A percentile compares a stretch with the other conserved stretches of the same genome.
These are phyloP conservation scores for Mobula birostris DNA, from an alignment of 2,113 vertebrate genomes.

Conservation along the genomic window DNA sequence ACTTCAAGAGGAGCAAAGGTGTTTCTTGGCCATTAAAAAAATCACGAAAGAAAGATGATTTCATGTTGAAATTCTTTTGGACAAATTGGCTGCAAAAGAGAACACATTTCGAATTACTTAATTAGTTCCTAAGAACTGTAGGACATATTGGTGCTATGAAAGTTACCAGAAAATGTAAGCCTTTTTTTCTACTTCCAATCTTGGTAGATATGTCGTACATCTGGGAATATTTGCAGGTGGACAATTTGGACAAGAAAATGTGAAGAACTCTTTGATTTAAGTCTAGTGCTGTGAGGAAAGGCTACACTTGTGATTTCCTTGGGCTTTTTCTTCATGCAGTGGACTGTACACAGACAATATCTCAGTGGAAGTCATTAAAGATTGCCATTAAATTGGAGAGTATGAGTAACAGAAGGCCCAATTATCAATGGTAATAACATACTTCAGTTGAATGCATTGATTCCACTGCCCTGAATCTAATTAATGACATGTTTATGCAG, in stretches of 20 bases:
- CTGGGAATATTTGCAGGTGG: not conserved
- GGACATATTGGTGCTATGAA: not conserved
- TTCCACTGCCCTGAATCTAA: not conserved
- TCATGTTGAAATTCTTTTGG: not conserved
- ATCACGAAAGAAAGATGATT: not conserved
- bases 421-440: not conserved
- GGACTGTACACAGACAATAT: not conserved
- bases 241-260: not conserved
- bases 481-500: not conserved
- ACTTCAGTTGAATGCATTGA: slow-evolving; percentile 25
- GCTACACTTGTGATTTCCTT: not conserved
- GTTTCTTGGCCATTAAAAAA: not conserved
- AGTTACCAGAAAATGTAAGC: not conserved
- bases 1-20: not conserved
- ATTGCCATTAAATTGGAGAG: not conserved
- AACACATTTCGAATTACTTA: not conserved
- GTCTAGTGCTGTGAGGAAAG: not conserved
- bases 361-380: not conserved
- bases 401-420: not conserved
- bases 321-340: not conserved
- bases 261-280: not conserved
- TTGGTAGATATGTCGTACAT: not conserved
- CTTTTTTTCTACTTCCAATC: not conserved
- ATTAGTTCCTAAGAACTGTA: not conserved
- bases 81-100: not conserved